Base-by-base conservation (phyloP, 2,797 vertebrate genomes). In the Xiphophorus birchmanni region DNA sequence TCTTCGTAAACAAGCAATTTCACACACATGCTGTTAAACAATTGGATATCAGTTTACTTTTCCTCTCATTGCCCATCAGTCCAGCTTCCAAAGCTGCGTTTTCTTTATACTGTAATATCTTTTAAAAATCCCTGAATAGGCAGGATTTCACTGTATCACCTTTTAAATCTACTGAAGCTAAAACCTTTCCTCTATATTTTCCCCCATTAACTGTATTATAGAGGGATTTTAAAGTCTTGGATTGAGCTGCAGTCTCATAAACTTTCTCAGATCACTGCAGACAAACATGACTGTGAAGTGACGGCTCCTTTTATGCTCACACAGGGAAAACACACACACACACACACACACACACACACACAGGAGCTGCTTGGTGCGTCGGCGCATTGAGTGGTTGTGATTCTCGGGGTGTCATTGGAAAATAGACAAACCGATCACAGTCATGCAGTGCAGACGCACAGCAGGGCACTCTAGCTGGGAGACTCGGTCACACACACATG, bases 371-470 rank as follows among this genome's bases (percentile, higher is more conserved):
- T 29, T 12, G 13, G 69, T 17, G 69, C 40, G 69, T 23, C 13
- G 26, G 26, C 6, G 42, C 42, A 17, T 72, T 29, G 26, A 72
- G 45, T 45, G 69, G 37, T 15, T 71, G 37, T 71, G 67, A 71
- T 71, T 71, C 42, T 72, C 8, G 0, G 47, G 45, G 72, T 74
- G 72, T 74, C 72, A 74, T 13, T 35, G 72, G 72, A 50, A 74
- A 74, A 23, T 48, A 74, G 45, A 48, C 72, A 50, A 74, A 74
- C 72, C 47, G 29, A 50, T 74, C 72, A 74, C 45, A 47, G 71
- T 32, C 45, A 29, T 21, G 45, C 71, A 4, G 71, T 47, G 6
- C n/a, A 32, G 40, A 71, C 10, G 40, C 67, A 44, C 67, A 72
- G 69, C 69, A 29, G 26, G 69, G 40, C 42, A 9, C 42, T 72